Evolutionary conservation across 1,140 invertebrate genomes (phyloP).

Genomic region (Leptopilina clavipes): DNA sequence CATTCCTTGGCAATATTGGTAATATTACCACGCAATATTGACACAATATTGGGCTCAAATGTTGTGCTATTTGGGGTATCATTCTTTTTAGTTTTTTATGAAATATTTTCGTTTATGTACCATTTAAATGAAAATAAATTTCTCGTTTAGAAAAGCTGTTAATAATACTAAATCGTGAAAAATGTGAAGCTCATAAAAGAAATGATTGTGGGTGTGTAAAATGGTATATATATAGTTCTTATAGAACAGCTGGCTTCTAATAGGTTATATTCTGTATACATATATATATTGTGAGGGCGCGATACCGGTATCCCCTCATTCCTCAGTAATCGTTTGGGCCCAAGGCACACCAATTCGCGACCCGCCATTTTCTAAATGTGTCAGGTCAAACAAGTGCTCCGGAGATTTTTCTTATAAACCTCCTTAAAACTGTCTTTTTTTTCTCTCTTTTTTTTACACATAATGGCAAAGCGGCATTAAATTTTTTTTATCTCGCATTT

Average conservation of each 20-base stretch:
- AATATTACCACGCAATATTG: no score
- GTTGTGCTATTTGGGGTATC: no score
- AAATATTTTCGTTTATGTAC: no score
- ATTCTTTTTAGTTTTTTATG: no score
- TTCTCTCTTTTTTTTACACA: background rate
- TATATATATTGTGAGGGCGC: slow-evolving; percentile 55
- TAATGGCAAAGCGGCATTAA: background rate
- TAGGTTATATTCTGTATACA: background rate
- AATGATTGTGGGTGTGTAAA: slow-evolving; percentile 35
- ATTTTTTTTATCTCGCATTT: slow-evolving; percentile 10
- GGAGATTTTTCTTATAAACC: background rate
- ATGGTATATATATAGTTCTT: slow-evolving; percentile 43
- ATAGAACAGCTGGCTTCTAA: slow-evolving; percentile 45
- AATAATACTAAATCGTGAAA: background rate
- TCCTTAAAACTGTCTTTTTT: no score
- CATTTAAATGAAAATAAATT: background rate
- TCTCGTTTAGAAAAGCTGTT: background rate
- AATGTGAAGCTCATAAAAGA: slow-evolving; percentile 44
- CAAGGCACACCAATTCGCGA: slow-evolving; percentile 63
- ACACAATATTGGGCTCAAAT: no score
- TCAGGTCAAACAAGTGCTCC: slow-evolving; percentile 36
- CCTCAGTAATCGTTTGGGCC: slow-evolving; percentile 72
- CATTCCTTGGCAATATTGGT: no score
- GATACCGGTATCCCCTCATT: slow-evolving; percentile 75
- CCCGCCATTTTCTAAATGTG: slow-evolving; percentile 71